phyloP scores from a whole-genome alignment of 2,888 invertebrate species.

The Syrphus vitripennis region DNA sequence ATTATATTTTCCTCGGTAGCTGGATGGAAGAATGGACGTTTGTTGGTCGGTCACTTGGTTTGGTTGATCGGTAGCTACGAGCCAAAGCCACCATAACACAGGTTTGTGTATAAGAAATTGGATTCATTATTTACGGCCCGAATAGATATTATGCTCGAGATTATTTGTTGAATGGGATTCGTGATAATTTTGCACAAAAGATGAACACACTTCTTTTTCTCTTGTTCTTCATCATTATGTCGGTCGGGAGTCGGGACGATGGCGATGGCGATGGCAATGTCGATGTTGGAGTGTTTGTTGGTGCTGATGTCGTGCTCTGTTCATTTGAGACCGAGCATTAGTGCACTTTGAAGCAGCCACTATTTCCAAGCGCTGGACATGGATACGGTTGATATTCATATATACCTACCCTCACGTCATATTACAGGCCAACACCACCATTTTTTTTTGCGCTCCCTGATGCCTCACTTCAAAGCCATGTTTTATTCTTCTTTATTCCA shows the following conservation, averaged over 20 bases:
- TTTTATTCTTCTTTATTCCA: slow-evolving; percentile 26
- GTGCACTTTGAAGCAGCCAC: slow-evolving; percentile 34
- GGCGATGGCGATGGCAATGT: neutral
- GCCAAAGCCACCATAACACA: slow-evolving; percentile 67
- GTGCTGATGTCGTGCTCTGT: slow-evolving; percentile 36
- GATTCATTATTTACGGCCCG: slow-evolving; percentile 74
- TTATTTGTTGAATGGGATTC: slow-evolving; percentile 74
- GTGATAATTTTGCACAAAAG: slow-evolving; percentile 73
- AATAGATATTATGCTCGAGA: slow-evolving; percentile 74
- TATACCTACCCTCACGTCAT: slow-evolving; percentile 30
- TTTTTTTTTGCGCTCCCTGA: neutral
- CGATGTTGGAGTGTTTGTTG: neutral
- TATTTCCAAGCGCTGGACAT: slow-evolving; percentile 45
- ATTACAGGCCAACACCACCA: slow-evolving; percentile 39
- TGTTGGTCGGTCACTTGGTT: slow-evolving; percentile 25
- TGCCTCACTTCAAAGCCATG: neutral
- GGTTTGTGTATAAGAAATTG: slow-evolving; percentile 73
- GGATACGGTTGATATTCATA: slow-evolving; percentile 43
- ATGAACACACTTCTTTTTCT: slow-evolving; percentile 72
- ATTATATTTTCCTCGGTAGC: slow-evolving; percentile 41
- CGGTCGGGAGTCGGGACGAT: slow-evolving; percentile 49
- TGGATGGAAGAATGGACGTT: slow-evolving; percentile 14
- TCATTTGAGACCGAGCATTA: slow-evolving; percentile 47
- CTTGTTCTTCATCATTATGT: slow-evolving; percentile 66
- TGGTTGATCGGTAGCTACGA: slow-evolving; percentile 62